A percentile compares a stretch with the other conserved stretches of the same genome.
Evolutionary conservation across 2,113 vertebrate species (phyloP).

Genomic region (Corythaeola cristata): DNA sequence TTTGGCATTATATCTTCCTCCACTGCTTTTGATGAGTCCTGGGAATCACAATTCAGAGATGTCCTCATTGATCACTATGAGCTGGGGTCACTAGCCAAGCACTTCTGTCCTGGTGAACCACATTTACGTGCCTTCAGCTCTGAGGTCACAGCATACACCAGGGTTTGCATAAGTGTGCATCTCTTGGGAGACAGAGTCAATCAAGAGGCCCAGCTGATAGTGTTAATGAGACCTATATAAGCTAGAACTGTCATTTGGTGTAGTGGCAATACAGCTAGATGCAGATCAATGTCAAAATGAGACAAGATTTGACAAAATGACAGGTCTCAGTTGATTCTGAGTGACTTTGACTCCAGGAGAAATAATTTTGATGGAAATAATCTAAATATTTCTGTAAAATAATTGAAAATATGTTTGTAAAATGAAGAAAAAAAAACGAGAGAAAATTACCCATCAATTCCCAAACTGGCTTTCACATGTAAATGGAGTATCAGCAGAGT

Average conservation of each 20-base stretch:
- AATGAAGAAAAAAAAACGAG: not conserved
- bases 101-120: not conserved
- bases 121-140: not conserved
- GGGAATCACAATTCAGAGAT: not conserved
- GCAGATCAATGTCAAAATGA: not conserved
- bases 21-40: not conserved
- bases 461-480: not conserved
- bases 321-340: not conserved
- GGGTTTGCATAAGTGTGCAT: not conserved
- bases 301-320: not conserved
- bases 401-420: not conserved
- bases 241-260: not conserved
- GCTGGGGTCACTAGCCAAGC: not conserved
- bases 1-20: not conserved
- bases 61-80: not conserved
- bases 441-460: not conserved
- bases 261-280: not conserved
- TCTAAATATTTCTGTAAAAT: not conserved
- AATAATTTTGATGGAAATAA: not conserved
- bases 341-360: not conserved
- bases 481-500: not conserved
- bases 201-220: not conserved
- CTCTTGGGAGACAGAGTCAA: not conserved
- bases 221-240: not conserved
- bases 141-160: not conserved